Evolutionary conservation across 1,140 invertebrate species (phyloP), one percentile per base, ranked within the genome.

Genomic region (Danaus plexippus): DNA sequence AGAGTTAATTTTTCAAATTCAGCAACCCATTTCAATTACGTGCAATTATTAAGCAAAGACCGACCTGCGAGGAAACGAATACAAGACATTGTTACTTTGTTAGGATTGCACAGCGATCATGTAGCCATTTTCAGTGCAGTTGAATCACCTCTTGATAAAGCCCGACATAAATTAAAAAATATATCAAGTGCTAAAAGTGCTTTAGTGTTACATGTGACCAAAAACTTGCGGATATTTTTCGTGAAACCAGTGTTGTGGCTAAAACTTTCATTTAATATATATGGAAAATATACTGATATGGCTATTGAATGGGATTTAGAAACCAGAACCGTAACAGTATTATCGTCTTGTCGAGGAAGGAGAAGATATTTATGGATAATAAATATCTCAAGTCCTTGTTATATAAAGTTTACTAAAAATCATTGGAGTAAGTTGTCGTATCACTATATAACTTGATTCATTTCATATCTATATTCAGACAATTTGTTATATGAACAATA

Each of bases 1-100:
- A 76, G 83, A 49, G 74, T 86, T 7, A 82, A 83, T 64, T 86
- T 86, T 75, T 72, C 43, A 75, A 64, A 62, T 56, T 72, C 83
- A 0, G 64, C 79, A 9, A 70, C 77, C 11, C 78, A 86, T 40
- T 83, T 74, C 49, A 86, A 81, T 64, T 86, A 86, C 61, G 78
- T 80, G 7, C 68, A 77, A 45, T 76, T 86, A 48, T 56, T 84
- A 13, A 76, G 73, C 52, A 73, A 80, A 52, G 67, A 71, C 54
- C 67, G 75, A 12, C 66, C 75, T 0, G 61, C 72, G 11, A 73
- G 62, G 42, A 77, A 71, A 51, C 72, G 74, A 11, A 64, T 83
- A 18, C 71, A 77, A 54, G 78, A 83, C 48, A 78, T 83, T 22
- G 74, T 82, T 12, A 79, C 74, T 43, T 63, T 86, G 56, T 63